A percentile compares a stretch with the other conserved stretches of the same genome.
Evolutionary conservation across 2,888 invertebrate species (phyloP).

Genomic region (Caenorhabditis imperialis): DNA sequence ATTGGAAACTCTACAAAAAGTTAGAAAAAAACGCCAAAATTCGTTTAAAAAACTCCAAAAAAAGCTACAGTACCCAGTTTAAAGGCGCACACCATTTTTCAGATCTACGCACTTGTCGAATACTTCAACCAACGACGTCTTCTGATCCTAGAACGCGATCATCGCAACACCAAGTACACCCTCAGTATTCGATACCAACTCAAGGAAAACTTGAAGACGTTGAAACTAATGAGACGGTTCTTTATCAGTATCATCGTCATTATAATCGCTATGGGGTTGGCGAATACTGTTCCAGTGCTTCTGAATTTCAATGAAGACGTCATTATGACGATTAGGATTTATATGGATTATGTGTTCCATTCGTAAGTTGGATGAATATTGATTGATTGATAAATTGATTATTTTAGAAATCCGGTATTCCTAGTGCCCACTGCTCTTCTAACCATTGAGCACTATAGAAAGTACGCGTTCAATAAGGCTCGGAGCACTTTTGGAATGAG

Average conservation of each 20-base stretch:
- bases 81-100: too few species aligned
- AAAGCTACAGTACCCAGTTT: too few species aligned
- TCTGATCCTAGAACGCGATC: constrained; percentile 32
- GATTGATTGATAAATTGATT: too few species aligned
- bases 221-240: constrained; percentile 53
- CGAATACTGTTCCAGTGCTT: constrained; percentile 48
- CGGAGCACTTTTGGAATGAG: constrained; percentile 40
- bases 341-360: constrained; percentile 51
- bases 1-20: too few species aligned
- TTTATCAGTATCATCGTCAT: constrained; percentile 36
- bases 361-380: constrained; percentile 15
- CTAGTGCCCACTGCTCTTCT: constrained; percentile 40
- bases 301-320: constrained; percentile 27
- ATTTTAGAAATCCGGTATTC: constrained; percentile 48
- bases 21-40: background rate
- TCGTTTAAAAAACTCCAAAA: too few species aligned
- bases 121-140: constrained; percentile 39
- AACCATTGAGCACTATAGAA: constrained; percentile 49
- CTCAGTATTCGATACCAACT: constrained; percentile 52
- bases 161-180: constrained; percentile 44
- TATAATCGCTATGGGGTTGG: constrained; percentile 45
- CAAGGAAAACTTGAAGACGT: constrained; percentile 50
- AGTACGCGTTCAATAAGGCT: constrained; percentile 40
- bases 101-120: constrained; percentile 43
- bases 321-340: constrained; percentile 30